A percentile compares a stretch with the other conserved stretches of the same genome.
These are phyloP conservation scores for Maconellicoccus hirsutus DNA, from an alignment of 1,140 invertebrate genomes.

Conservation along the genomic window DNA sequence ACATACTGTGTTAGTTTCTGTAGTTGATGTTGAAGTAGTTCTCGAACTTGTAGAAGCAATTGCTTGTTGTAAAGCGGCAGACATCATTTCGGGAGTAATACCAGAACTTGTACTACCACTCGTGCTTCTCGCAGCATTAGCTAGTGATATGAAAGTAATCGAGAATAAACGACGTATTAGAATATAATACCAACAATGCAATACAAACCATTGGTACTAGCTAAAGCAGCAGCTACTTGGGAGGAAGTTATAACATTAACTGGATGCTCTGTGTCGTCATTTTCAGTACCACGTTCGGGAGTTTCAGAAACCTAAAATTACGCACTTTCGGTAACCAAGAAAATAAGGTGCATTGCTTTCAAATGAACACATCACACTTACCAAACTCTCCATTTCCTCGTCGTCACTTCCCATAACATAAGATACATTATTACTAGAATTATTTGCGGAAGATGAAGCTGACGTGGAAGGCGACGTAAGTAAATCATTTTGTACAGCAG, in stretches of 20 bases:
- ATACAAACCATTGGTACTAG: neutral
- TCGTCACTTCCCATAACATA: neutral
- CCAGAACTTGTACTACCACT: neutral
- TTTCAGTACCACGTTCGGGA: neutral
- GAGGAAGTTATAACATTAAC: slow-evolving; percentile 7
- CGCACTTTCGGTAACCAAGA: neutral
- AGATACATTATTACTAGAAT: neutral
- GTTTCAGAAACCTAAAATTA: neutral
- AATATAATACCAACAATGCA: slow-evolving; percentile 13
- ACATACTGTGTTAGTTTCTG: slow-evolving; percentile 2
- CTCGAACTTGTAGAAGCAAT: slow-evolving; percentile 24
- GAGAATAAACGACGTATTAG: slow-evolving; percentile 28
- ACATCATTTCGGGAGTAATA: slow-evolving; percentile 23
- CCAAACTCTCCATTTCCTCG: slow-evolving; percentile 12
- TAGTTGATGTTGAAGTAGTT: neutral
- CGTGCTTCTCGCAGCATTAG: neutral
- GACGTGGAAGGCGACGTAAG: neutral
- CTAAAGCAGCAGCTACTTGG: slow-evolving; percentile 6
- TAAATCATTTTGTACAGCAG: slow-evolving; percentile 38
- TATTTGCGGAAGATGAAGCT: neutral
- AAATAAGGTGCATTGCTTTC: neutral
- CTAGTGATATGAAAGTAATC: too few relatives aligned
- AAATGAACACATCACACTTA: neutral
- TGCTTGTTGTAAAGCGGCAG: slow-evolving; percentile 11
- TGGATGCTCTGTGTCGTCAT: neutral